Evolutionary conservation across 2,888 invertebrate species (phyloP).

Genomic region (Torymus texanus): DNA sequence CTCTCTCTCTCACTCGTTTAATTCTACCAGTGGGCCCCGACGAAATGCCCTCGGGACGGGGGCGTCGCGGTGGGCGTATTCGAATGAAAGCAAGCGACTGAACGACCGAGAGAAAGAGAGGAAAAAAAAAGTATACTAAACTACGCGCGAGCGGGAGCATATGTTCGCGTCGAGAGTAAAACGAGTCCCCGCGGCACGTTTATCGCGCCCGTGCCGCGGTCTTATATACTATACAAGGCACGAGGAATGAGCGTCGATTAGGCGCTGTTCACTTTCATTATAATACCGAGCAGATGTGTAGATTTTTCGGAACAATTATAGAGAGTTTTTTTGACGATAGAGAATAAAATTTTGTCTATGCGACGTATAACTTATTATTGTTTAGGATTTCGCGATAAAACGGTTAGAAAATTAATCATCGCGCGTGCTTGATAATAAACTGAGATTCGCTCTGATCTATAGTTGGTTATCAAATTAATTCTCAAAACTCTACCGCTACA

Average conservation of each 20-base stretch:
- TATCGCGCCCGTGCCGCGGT: constrained; percentile 17
- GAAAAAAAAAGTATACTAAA: not conserved
- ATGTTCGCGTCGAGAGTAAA: constrained; percentile 12
- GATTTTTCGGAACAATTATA: no score
- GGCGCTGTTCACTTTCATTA: not conserved
- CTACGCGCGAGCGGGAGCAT: constrained; percentile 9
- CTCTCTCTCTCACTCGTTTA: no score
- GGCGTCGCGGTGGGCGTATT: constrained; percentile 56
- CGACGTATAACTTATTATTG: no score
- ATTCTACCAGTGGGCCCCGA: not conserved
- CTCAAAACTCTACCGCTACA: no score
- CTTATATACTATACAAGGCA: not conserved
- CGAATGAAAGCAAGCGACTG: not conserved
- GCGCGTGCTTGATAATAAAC: no score
- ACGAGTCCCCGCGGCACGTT: constrained; percentile 51
- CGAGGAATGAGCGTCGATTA: constrained; percentile 13
- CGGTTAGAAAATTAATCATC: no score
- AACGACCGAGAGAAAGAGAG: not conserved
- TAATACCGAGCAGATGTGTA: no score
- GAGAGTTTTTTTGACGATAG: no score
- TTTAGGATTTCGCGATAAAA: no score
- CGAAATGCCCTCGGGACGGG: constrained; percentile 43
- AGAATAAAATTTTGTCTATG: no score
- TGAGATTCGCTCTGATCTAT: no score
- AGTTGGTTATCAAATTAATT: no score